Conservation (phyloP, 2,888 invertebrate species). For the Tigriopus californicus region DNA sequence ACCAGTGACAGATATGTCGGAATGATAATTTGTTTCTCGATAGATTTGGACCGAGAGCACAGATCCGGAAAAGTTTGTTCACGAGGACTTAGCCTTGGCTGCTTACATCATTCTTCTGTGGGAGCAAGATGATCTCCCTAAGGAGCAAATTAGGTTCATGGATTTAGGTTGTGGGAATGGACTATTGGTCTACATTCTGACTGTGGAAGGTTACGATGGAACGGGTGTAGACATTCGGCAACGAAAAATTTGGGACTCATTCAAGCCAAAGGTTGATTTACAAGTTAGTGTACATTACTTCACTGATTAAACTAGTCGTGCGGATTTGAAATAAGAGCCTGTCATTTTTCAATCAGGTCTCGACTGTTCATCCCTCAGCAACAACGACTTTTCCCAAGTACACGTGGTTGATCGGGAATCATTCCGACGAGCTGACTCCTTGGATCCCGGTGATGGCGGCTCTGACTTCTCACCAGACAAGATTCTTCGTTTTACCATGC, state of each 20-base stretch:
- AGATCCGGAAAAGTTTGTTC: conserved; percentile 82
- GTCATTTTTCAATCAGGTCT: conserved; percentile 6
- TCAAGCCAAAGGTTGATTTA: conserved; percentile 41
- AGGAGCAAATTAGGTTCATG: conserved; percentile 45
- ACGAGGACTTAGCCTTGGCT: conserved; percentile 89
- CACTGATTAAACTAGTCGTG: not conserved
- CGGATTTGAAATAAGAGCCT: conserved; percentile 13
- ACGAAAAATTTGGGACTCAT: conserved; percentile 72
- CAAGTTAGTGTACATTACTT: conserved; percentile 33
- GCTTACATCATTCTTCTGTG: conserved; percentile 64
- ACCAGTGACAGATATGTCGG: conserved; percentile 27
- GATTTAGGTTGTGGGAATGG: conserved; percentile 98
- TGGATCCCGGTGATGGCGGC: conserved; percentile 90
- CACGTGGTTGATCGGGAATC: conserved; percentile 69
- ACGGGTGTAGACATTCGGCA: conserved; percentile 63
- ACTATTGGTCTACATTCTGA: conserved; percentile 63
- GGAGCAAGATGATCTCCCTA: conserved; percentile 34
- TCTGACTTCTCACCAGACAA: conserved; percentile 47
- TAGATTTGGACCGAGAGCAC: conserved; percentile 67
- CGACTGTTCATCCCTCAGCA: not conserved
- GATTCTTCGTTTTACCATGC: conserved; percentile 82
- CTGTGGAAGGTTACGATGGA: conserved; percentile 58
- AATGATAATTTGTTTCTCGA: conserved; percentile 32
- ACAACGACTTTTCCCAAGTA: not conserved
- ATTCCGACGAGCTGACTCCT: conserved; percentile 95